Percentiles rank a stretch among this genome's conserved stretches.
These are phyloP conservation scores for Sylvicola cinctus DNA, from an alignment of 2,888 invertebrate genomes.

Conservation along the genomic window DNA sequence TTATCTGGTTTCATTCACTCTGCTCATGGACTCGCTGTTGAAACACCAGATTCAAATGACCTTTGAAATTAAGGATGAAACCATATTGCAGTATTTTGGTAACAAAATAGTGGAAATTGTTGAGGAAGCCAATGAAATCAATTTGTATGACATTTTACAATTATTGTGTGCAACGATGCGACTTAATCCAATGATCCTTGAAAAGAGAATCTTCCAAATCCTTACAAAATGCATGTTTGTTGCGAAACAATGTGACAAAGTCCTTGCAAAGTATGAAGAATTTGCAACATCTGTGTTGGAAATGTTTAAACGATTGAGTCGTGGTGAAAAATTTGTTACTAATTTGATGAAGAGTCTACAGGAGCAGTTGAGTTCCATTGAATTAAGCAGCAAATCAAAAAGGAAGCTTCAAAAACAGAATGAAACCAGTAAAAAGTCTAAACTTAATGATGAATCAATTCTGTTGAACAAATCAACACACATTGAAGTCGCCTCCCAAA, in stretches of 20 bases:
- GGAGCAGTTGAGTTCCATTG: constrained; percentile 12
- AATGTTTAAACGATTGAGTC: constrained; percentile 19
- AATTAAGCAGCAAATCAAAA: constrained; percentile 9
- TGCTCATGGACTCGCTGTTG: constrained; percentile 13
- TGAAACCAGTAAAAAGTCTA: background rate
- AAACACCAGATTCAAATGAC: constrained; percentile 16
- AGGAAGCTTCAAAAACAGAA: constrained; percentile 7
- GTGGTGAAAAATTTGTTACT: constrained; percentile 18
- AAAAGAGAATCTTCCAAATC: constrained; percentile 14
- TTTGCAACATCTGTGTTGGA: constrained; percentile 17
- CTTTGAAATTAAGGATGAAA: constrained; percentile 6
- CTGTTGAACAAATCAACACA: background rate
- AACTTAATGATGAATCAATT: constrained; percentile 4
- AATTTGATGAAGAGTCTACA: constrained; percentile 16
- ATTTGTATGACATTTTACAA: constrained; percentile 14
- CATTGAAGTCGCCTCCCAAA: too few species aligned
- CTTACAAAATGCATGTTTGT: constrained; percentile 16
- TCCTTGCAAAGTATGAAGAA: constrained; percentile 14
- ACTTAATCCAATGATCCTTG: constrained; percentile 19
- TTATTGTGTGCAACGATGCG: constrained; percentile 17
- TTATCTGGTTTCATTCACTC: background rate
- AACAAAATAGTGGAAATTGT: constrained; percentile 9
- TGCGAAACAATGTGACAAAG: constrained; percentile 10
- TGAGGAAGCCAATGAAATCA: constrained; percentile 4
- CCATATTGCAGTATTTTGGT: constrained; percentile 8